Conservation (phyloP, 30 jellyfish, hydroid and myxozoan genomes). For the Cassiopea xamachana region DNA sequence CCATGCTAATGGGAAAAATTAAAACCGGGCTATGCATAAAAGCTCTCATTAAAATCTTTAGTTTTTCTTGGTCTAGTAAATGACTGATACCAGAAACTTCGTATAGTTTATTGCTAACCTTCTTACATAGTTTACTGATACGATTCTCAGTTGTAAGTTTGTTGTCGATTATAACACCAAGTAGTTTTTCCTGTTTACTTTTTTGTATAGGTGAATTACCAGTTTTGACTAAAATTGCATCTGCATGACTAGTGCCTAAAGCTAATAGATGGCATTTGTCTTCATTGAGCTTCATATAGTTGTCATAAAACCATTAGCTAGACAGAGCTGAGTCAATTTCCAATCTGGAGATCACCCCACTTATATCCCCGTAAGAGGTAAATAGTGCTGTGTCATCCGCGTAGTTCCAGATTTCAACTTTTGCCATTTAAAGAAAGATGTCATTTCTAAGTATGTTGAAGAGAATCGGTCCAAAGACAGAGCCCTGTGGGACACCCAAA, state of each 20-base stretch:
- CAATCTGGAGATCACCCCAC: neutral
- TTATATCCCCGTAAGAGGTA: neutral
- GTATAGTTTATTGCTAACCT: no score
- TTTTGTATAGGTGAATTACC: neutral
- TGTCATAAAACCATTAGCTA: neutral
- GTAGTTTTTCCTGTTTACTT: neutral
- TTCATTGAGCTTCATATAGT: neutral
- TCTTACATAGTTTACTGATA: no score
- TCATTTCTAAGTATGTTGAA: neutral
- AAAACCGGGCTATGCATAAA: no score
- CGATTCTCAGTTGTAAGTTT: no score
- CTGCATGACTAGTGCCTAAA: neutral
- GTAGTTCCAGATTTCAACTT: slow-evolving; percentile 10
- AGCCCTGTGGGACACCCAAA: neutral
- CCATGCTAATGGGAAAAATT: no score
- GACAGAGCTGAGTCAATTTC: neutral
- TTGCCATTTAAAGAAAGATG: neutral
- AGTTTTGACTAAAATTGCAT: neutral
- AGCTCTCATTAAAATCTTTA: no score
- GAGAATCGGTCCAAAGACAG: neutral
- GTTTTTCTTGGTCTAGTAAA: no score
- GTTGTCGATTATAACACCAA: no score
- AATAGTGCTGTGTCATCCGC: slow-evolving; percentile 16
- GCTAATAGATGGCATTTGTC: neutral
- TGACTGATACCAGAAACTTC: no score